Base-by-base conservation (phyloP, 2,888 invertebrate genomes). In the Pristionchus entomophagus region DNA sequence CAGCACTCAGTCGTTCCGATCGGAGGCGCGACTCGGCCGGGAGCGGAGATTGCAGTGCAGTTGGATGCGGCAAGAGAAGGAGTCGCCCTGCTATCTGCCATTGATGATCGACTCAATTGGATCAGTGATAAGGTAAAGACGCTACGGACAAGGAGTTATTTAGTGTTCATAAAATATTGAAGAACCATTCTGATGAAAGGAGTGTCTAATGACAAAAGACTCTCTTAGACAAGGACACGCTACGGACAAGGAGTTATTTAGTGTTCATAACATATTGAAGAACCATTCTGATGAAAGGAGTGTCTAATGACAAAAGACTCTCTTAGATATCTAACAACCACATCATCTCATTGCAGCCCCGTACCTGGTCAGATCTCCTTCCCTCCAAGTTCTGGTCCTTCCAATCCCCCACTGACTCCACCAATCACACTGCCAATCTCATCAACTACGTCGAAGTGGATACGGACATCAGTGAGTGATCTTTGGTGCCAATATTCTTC, bases 101-200 rank as follows among this genome's bases (percentile, higher is more conserved):
- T 89, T 38, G 89, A 90, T 82, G 90, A 90, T 65, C 41, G 89
- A 14, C 86, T 89, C 32, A 90, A 88, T 62, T 87, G 87, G 59
- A 81, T 81, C 81, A 56, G 45, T 53, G 56, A 56, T 56, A 81
- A 81, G 56, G 81, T 81, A 29, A 12, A 77, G 22, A n/a, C n/a
- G n/a, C n/a, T n/a, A n/a, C n/a, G n/a, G n/a, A n/a, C n/a, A n/a
- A n/a, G n/a, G n/a, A n/a, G n/a, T n/a, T n/a, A n/a, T n/a, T n/a
- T n/a, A n/a, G n/a, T n/a, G n/a, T n/a, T n/a, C n/a, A n/a, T n/a
- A n/a, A n/a, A n/a, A n/a, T n/a, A n/a, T n/a, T n/a, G n/a, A n/a
- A n/a, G n/a, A n/a, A n/a, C n/a, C n/a, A n/a, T n/a, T n/a, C n/a
- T n/a, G n/a, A n/a, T n/a, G n/a, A n/a, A n/a, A n/a, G n/a, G n/a